Evolutionary conservation across 1,140 invertebrate species (phyloP), one percentile per base, ranked within the genome.

Genomic region (Caerostris darwini): DNA sequence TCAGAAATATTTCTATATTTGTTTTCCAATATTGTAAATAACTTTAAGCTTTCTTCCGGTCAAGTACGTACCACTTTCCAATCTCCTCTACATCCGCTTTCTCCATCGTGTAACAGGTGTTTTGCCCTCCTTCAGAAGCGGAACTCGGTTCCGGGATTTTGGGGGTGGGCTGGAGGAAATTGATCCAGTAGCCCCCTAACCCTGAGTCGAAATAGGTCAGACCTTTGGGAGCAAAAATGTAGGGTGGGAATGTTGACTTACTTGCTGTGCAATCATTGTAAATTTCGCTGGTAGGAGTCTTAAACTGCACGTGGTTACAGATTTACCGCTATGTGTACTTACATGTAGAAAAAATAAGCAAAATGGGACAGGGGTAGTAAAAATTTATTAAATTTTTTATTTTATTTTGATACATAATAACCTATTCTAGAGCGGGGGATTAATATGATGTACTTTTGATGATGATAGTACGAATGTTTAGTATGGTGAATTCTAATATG

Each of bases 71-170:
- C 12, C 82, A n/a, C 53, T n/a, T 14, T 17, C 82, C 14, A 64
- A 64, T 10, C 53, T 17, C 14, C 14, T 5, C n/a, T 10, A n/a
- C 53, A 83, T 56, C 14, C 14, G 17, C 7, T 83, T 83, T 56
- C 17, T 64, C 56, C n/a, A 8, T 56, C 14, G n/a, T n/a, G 14
- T 17, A 56, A 83, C 82, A 83, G 82, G 82, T 83, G 53, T 57
- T 83, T 83, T 58, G 5, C 77, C 77, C 77, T 54, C 53, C 14
- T 54, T 7, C 12, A 14, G 53, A 83, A 58, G 8, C 53, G 82
- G 54, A 56, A 56, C 82, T 83, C 14, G 82, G 82, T 54, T 83
- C 53, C 56, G 54, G 19, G 19, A 77, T 77, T n/a, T 77, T 77
- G 69, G 69, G 19, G 19, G 8, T 77, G 69, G 7, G 69, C 69